A percentile compares a stretch with the other conserved stretches of the same genome.
Conservation (phyloP, 2,888 invertebrate genomes). For the Tipula vernalis region DNA sequence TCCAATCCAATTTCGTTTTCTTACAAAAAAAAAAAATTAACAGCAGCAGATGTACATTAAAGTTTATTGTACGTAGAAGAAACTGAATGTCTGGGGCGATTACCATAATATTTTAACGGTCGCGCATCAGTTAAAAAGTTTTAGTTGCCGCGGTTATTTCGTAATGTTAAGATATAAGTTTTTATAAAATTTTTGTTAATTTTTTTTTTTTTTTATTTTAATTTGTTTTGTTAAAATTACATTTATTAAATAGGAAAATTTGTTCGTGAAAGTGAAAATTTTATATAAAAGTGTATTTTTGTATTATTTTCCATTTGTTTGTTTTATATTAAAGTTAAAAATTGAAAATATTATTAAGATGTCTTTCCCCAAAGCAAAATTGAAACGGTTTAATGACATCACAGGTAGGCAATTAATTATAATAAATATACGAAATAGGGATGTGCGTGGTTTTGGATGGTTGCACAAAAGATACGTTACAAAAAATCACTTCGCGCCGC, state of each 20-base stretch:
- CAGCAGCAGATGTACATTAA: not conserved
- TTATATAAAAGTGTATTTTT: not conserved
- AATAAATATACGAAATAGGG: not conserved
- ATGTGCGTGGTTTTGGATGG: not conserved
- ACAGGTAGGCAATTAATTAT: constrained; percentile 14
- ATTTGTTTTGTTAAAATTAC: not conserved
- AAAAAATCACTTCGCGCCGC: not conserved
- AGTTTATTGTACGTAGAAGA: not conserved
- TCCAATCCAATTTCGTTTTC: not conserved
- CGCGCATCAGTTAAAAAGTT: not conserved
- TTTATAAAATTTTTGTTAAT: not conserved
- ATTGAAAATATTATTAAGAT: constrained; percentile 18
- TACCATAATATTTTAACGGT: not conserved
- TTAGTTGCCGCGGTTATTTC: not conserved
- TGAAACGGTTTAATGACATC: constrained; percentile 35
- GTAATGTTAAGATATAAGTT: not conserved
- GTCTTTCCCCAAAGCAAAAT: constrained; percentile 35
- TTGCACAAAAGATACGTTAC: not conserved
- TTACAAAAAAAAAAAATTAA: not conserved
- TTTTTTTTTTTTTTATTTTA: not conserved
- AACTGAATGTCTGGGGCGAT: not conserved
- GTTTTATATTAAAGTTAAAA: not conserved
- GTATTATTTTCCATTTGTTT: not conserved
- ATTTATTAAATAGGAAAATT: not conserved
- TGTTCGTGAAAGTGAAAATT: not conserved